A percentile compares a stretch with the other conserved stretches of the same genome.
These are phyloP conservation scores for Rhizomys pruinosus DNA, from an alignment of 2,113 vertebrate genomes.

Conservation along the genomic window DNA sequence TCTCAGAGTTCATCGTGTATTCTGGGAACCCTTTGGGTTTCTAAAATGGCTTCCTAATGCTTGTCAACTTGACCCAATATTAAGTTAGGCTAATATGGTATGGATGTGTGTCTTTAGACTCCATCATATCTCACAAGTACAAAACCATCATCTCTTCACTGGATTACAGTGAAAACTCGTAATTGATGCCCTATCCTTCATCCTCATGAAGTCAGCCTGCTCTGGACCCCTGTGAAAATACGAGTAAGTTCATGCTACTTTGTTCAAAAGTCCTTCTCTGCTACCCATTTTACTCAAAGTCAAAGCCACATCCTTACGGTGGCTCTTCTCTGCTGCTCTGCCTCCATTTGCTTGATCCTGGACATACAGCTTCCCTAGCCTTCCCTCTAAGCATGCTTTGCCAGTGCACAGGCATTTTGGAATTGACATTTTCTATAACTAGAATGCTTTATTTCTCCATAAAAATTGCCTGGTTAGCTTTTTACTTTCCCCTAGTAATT, in stretches of 20 bases:
- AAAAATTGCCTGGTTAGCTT: background rate
- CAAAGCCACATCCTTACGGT: background rate
- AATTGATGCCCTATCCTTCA: background rate
- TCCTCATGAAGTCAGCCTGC: background rate
- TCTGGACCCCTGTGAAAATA: background rate
- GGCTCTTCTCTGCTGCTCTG: background rate
- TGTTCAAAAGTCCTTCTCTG: background rate
- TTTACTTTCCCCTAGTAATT: background rate
- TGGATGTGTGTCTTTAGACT: background rate
- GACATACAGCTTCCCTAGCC: background rate
- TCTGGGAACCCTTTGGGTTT: background rate
- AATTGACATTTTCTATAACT: background rate
- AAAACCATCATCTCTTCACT: background rate
- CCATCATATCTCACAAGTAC: background rate
- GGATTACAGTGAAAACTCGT: background rate
- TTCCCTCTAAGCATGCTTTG: no score
- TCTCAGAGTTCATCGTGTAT: background rate
- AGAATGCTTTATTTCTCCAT: background rate
- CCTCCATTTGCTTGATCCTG: background rate
- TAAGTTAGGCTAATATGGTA: background rate
- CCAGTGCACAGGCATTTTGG: background rate
- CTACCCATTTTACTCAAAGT: background rate
- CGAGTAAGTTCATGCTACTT: background rate
- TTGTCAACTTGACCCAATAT: background rate
- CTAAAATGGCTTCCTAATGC: background rate